Percentiles rank a stretch among this genome's conserved stretches.
These are phyloP conservation scores for Heterochromis multidens DNA, from an alignment of 2,113 vertebrate species.

Conservation along the genomic window DNA sequence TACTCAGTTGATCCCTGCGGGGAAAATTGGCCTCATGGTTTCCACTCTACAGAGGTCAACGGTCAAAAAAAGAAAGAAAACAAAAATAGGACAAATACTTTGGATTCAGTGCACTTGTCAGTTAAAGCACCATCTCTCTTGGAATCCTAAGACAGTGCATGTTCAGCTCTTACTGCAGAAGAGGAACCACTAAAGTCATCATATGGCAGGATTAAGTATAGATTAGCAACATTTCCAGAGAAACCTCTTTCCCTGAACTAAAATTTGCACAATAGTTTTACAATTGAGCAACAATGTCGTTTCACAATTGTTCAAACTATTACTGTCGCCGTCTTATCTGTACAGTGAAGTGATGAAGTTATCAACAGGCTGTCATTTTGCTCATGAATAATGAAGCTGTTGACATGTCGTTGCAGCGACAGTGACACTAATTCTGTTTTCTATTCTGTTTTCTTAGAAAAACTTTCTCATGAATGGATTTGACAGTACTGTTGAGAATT, in stretches of 20 bases:
- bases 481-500: neutral
- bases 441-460: neutral
- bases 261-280: slow-evolving; percentile 48
- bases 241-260: slow-evolving; percentile 45
- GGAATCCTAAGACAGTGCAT: neutral
- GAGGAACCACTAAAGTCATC: slow-evolving; percentile 24
- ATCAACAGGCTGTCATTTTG: slow-evolving; percentile 12
- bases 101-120: neutral
- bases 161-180: neutral
- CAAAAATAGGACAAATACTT: slow-evolving; percentile 9
- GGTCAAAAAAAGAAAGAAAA: neutral
- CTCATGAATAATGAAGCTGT: neutral
- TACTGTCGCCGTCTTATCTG: neutral
- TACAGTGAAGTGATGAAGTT: neutral
- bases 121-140: neutral
- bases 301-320: slow-evolving; percentile 23
- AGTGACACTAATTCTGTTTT: neutral
- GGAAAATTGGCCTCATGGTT: neutral
- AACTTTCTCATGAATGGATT: neutral
- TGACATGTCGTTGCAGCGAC: neutral
- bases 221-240: slow-evolving; percentile 41
- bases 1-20: neutral
- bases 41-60: neutral
- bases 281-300: slow-evolving; percentile 49
- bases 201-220: neutral